Evolutionary conservation across 2,888 invertebrate genomes (phyloP).

Genomic region (Geophilus truncorum): DNA sequence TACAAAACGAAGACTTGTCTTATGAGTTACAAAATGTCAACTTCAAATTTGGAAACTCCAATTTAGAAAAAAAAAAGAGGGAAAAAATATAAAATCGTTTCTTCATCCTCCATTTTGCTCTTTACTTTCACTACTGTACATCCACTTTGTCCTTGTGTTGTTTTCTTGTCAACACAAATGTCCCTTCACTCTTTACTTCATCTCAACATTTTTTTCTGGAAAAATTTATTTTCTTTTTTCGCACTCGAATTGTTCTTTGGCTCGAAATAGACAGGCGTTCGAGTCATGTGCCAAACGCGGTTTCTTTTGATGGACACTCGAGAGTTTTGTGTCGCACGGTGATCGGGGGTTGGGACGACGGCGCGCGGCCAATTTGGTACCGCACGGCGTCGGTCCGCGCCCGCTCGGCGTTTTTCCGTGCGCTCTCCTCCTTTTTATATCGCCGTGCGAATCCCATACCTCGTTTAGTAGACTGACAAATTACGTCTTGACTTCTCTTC

Average conservation of each 20-base stretch:
- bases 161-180: constrained; percentile 14
- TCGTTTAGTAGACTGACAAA: constrained; percentile 18
- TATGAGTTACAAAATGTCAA: background rate
- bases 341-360: background rate
- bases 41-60: background rate
- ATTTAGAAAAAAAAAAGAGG: background rate
- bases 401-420: constrained; percentile 19
- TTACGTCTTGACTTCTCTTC: background rate
- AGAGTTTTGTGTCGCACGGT: background rate
- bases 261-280: background rate
- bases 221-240: background rate
- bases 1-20: background rate
- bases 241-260: background rate
- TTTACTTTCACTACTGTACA: too few relatives aligned
- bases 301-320: constrained; percentile 10
- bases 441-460: background rate
- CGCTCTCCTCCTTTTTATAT: background rate
- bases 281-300: constrained; percentile 3
- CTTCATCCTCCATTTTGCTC: too few relatives aligned
- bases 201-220: background rate
- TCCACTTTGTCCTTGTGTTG: background rate
- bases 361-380: constrained; percentile 22
- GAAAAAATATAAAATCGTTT: too few relatives aligned
- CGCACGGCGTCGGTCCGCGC: constrained; percentile 23
- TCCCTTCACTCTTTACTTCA: background rate